These are phyloP conservation scores for Carcharodon carcharias DNA, from an alignment of 2,797 vertebrate species.

Conservation along the genomic window DNA sequence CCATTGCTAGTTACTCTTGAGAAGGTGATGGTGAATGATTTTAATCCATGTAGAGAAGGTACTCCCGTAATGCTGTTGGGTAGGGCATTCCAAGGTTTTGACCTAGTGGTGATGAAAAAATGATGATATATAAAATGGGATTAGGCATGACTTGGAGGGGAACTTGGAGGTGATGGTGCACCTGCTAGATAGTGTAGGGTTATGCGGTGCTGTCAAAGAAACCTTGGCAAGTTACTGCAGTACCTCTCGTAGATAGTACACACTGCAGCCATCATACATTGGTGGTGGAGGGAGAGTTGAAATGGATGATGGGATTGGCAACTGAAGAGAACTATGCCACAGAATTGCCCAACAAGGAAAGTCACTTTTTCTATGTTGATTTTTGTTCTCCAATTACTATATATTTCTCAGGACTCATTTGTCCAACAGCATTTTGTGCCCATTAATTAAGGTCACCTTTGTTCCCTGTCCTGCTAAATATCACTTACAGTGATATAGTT, in stretches of 20 bases:
- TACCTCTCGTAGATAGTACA: not conserved
- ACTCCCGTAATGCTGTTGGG: not conserved
- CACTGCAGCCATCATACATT: not conserved
- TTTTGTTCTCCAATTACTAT: not conserved
- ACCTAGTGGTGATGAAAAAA: not conserved
- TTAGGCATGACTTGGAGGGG: not conserved
- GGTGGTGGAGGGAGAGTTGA: not conserved
- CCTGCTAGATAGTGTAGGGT: too few relatives aligned
- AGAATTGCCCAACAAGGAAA: not conserved
- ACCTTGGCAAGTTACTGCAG: not conserved
- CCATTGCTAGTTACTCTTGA: not conserved
- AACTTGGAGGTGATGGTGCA: not conserved
- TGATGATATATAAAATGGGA: not conserved
- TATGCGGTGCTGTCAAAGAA: not conserved
- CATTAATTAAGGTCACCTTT: not conserved
- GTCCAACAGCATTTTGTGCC: not conserved
- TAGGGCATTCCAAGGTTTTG: not conserved
- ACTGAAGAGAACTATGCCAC: not conserved
- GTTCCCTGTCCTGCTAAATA: not conserved
- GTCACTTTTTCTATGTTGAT: not conserved
- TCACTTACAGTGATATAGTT: not conserved
- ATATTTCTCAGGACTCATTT: too few relatives aligned
- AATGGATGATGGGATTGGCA: not conserved
- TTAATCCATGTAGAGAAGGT: not conserved
- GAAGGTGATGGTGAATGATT: not conserved